phyloP scores from a whole-genome alignment of 2,888 invertebrate species.

The Trichopoda pennipes region DNA sequence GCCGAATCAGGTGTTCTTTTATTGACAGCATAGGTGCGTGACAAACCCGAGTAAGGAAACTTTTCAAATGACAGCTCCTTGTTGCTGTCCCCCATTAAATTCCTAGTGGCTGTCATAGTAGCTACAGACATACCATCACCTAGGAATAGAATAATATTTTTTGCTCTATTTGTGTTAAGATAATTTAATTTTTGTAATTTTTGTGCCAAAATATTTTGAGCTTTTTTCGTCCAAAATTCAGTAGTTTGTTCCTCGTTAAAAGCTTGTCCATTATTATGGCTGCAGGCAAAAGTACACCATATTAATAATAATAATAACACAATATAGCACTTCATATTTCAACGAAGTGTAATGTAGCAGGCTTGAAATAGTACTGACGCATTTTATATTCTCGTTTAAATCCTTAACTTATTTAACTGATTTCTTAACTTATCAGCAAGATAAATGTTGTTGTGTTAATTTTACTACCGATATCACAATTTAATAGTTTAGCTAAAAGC shows the following conservation, averaged over 20 bases:
- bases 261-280: conserved; percentile 5
- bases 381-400: conserved; percentile 30
- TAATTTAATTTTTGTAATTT: conserved; percentile 51
- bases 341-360: background rate
- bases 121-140: conserved; percentile 89
- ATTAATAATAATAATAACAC: background rate
- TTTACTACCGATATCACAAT: no score
- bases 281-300: background rate
- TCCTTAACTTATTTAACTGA: conserved; percentile 9
- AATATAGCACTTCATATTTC: conserved; percentile 17
- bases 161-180: conserved; percentile 72
- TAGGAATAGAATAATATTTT: conserved; percentile 86
- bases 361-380: conserved; percentile 1
- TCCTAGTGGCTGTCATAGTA: conserved; percentile 85
- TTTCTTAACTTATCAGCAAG: conserved; percentile 31
- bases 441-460: background rate
- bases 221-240: conserved; percentile 66
- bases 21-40: conserved; percentile 88
- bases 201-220: conserved; percentile 55
- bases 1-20: conserved; percentile 91
- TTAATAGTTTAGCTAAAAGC: no score
- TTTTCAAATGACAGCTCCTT: conserved; percentile 84
- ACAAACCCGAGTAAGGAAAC: conserved; percentile 82
- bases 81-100: conserved; percentile 85
- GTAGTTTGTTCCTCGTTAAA: conserved; percentile 48